These are phyloP conservation scores for Chloroceryle inda DNA, from an alignment of 2,797 vertebrate species.

Conservation along the genomic window DNA sequence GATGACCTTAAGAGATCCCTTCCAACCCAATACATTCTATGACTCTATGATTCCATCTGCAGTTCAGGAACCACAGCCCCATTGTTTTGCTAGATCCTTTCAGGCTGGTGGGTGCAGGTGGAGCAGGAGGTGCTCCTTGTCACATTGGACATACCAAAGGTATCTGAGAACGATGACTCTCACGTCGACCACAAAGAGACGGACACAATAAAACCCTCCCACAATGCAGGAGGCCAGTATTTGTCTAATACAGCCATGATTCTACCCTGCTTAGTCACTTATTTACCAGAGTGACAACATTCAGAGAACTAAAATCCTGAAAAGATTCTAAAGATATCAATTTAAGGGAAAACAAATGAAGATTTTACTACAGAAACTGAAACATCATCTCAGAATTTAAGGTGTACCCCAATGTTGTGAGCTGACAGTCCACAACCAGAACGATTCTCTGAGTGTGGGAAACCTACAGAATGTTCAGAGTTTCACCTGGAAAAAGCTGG, in stretches of 20 bases:
- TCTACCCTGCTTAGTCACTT: neutral
- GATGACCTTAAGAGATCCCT: too few relatives aligned
- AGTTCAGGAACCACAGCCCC: neutral
- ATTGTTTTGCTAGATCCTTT: neutral
- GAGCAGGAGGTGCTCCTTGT: neutral
- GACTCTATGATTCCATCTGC: neutral
- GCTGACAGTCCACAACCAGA: neutral
- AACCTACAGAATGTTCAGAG: neutral
- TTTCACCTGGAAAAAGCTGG: neutral
- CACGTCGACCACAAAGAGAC: neutral
- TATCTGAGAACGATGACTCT: neutral
- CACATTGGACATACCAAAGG: neutral
- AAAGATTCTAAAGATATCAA: neutral
- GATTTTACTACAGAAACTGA: neutral
- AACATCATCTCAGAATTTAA: neutral
- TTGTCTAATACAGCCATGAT: accelerated
- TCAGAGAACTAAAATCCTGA: neutral
- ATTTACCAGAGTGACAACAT: neutral
- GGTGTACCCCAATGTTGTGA: neutral
- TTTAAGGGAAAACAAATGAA: neutral
- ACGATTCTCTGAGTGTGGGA: neutral
- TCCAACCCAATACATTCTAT: too few relatives aligned
- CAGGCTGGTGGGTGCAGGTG: neutral
- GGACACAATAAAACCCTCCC: neutral
- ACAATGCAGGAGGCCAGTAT: neutral